Percentiles rank a stretch among this genome's conserved stretches.
phyloP scores from a whole-genome alignment of 2,797 vertebrate species.

The Tenualosa ilisha region DNA sequence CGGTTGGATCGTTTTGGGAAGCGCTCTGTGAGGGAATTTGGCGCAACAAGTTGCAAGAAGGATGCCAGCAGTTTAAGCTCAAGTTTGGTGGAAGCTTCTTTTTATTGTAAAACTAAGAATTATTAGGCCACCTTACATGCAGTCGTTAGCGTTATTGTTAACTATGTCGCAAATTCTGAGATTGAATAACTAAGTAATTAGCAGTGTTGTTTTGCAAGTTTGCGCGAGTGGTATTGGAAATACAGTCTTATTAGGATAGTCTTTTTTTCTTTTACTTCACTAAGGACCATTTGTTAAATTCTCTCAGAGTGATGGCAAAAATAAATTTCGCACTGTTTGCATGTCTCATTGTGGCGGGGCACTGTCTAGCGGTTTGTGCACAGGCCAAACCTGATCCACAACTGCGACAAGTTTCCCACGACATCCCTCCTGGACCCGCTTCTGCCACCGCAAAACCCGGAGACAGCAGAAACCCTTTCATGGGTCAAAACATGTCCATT shows the following conservation, averaged over 20 bases:
- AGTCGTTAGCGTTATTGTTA: not conserved
- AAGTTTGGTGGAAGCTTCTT: not conserved
- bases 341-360: slow-evolving; percentile 27
- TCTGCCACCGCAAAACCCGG: slow-evolving; percentile 61
- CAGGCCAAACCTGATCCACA: slow-evolving; percentile 36
- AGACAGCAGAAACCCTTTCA: slow-evolving; percentile 52
- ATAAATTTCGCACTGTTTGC: not conserved
- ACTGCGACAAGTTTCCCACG: slow-evolving; percentile 21
- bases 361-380: slow-evolving; percentile 34
- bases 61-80: not conserved
- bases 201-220: not conserved
- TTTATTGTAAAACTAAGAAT: not conserved
- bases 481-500: slow-evolving; percentile 64
- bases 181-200: not conserved
- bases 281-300: not conserved
- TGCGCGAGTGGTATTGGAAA: not conserved
- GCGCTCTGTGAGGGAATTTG: not conserved
- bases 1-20: not conserved
- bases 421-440: not conserved
- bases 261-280: not conserved
- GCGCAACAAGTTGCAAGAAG: not conserved
- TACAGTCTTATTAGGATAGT: not conserved
- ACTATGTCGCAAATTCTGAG: not conserved
- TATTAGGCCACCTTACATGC: no score
- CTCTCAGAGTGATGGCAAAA: not conserved